Base-by-base conservation (phyloP, 2,888 invertebrate species). In the Apodemia zela region DNA sequence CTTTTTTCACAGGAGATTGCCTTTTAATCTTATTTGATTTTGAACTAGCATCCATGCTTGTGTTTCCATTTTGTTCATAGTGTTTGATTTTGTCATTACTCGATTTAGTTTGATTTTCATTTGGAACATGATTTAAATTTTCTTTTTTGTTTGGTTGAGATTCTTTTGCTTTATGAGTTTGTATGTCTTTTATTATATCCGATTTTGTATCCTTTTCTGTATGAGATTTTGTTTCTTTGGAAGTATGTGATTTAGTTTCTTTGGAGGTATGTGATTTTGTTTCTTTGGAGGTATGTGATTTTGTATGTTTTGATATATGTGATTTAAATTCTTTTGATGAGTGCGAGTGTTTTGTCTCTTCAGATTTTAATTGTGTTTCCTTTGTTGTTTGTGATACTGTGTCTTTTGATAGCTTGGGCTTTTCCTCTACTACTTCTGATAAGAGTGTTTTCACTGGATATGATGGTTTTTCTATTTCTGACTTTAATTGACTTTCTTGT, bases 221-320 rank as follows among this genome's bases (percentile, higher is more conserved):
- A 33, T 61, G 13, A 49, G 15, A 29, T 11, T 60, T 64, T 65
- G 4, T 15, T n/a, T 51, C 18, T 59, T 59, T 60, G 33, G 51
- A 33, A 47, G 54, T 59, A 10, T 63, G 10, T 38, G 29, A 45
- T 54, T 61, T 59, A 18, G 25, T 6, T 61, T 67, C 61, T 29
- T n/a, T 62, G 60, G 61, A 61, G 38, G 59, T 63, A 47, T 25
- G 51, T 47, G 60, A 58, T 62, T 63, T 64, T 49, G 17, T 15
- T 60, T 63, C 8, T 29, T 51, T 60, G 18, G 2, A 51, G 13
- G 18, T 21, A 13, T 18, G 51, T 54, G 54, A 54, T 54, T 49
- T 49, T 54, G 25, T 21, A 25, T 54, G 13, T 54, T 54, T 54
- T 21, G 18, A 7, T 29, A 3, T 6, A 15, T 29, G 29, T 57